Base-by-base conservation (phyloP, 2,888 invertebrate genomes). In the Drosophila niveifrons region DNA sequence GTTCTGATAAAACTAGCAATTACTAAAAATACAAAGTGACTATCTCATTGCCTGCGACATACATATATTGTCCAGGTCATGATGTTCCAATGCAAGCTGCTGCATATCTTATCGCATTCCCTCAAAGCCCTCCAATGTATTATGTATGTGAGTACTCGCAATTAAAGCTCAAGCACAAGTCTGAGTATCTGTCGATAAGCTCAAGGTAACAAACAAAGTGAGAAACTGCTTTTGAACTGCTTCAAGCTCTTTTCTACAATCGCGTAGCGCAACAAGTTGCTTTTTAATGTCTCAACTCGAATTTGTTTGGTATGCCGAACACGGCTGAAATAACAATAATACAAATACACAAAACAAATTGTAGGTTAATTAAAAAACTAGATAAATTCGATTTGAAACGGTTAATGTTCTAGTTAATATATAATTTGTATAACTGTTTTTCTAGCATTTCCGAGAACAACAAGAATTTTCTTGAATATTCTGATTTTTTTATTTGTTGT, bases 21-120 rank as follows among this genome's bases (percentile, higher is more conserved):
- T 8, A 15, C 39, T 41, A 41, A 41, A 41, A 41, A 41, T 41
- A 41, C 15, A 28, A 46, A 36, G 31, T 23, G 31, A 44, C 41
- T 29, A 28, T 11, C 11, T 48, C 0, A 29, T 23, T 11, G 13
- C 6, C 0, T 47, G 23, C 8, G 9, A 31, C 11, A 28, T 48
- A 31, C 11, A 28, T 48, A 63, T 44, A 67, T 75, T 75, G 67
- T 64, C 48, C 53, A 75, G 75, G 76, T 75, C 75, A 72, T 36
- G 67, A 48, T 39, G 29, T n/a, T 13, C 7, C 9, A 8, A 1
- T 48, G 36, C 41, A 63, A 55, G 23, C 36, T 13, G 31, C 34
- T 23, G 52, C 39, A 68, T 68, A 75, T 75, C 76, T 63, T 72
- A 74, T 68, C 76, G 15, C 36, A 34, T n/a, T 48, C 6, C 6